Percentiles rank a stretch among this genome's conserved stretches.
Conservation (phyloP, 2,113 vertebrate species). For the Microcebus jonahi region DNA sequence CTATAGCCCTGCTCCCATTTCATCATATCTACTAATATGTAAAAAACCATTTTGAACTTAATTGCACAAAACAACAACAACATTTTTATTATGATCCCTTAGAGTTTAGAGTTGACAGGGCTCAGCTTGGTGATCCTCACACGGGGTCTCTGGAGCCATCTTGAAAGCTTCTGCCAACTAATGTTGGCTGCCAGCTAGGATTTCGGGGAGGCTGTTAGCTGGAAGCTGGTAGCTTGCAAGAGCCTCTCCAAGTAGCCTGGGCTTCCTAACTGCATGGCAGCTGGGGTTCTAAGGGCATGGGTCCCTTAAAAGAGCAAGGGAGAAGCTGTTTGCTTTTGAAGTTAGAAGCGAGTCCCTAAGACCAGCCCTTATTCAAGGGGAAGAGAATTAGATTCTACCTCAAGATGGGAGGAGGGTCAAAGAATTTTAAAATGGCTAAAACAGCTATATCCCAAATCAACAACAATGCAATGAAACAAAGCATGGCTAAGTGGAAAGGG, state of each 20-base stretch:
- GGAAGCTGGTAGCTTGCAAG: not conserved
- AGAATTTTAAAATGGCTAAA: not conserved
- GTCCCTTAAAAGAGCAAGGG: not conserved
- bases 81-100: not conserved
- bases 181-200: not conserved
- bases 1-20: not conserved
- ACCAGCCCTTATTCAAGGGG: not conserved
- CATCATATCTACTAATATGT: not conserved
- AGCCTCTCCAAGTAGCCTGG: not conserved
- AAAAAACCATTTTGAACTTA: not conserved
- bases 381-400: not conserved
- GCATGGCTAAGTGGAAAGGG: not conserved
- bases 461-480: not conserved
- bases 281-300: not conserved
- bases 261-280: not conserved
- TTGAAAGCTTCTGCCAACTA: not conserved
- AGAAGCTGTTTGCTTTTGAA: not conserved
- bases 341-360: not conserved
- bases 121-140: not conserved
- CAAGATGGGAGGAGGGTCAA: not conserved
- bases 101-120: not conserved
- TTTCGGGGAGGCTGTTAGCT: not conserved
- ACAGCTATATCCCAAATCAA: not conserved
- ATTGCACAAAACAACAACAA: not conserved
- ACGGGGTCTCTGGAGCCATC: not conserved